Evolutionary conservation across 2,113 vertebrate species (phyloP).

Genomic region (Clarias magur): DNA sequence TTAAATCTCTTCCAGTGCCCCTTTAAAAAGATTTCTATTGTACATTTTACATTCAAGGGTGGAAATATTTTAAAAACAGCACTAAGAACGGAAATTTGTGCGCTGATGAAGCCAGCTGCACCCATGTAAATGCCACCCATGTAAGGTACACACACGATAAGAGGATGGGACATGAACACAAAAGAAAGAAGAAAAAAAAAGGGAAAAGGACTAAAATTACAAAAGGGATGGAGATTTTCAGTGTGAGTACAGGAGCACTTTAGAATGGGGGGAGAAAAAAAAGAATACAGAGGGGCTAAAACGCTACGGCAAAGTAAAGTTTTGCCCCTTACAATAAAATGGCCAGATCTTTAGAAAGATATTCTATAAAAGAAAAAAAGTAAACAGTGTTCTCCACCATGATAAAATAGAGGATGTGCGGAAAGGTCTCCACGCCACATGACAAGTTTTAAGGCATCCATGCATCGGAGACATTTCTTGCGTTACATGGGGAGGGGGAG

Average conservation of each 20-base stretch:
- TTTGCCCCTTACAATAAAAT: slow-evolving; percentile 57
- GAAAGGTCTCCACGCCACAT: slow-evolving; percentile 61
- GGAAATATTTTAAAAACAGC: slow-evolving; percentile 61
- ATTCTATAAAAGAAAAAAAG: slow-evolving; percentile 53
- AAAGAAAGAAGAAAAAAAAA: slow-evolving; percentile 59
- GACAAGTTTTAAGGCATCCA: slow-evolving; percentile 75
- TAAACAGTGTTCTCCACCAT: slow-evolving; percentile 45
- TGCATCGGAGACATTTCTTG: slow-evolving; percentile 67
- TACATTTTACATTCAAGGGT: slow-evolving; percentile 54
- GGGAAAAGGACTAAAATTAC: slow-evolving; percentile 53
- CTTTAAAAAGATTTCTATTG: slow-evolving; percentile 48
- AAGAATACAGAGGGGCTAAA: too few species aligned
- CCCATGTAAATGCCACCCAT: slow-evolving; percentile 62
- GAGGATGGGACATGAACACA: slow-evolving; percentile 39
- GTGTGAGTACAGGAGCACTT: slow-evolving; percentile 72
- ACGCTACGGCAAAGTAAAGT: slow-evolving; percentile 45
- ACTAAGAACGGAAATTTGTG: slow-evolving; percentile 57
- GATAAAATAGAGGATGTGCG: slow-evolving; percentile 61
- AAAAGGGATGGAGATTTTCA: slow-evolving; percentile 60
- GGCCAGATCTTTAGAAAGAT: slow-evolving; percentile 51
- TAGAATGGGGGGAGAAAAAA: slow-evolving; percentile 57
- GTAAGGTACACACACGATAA: slow-evolving; percentile 11
- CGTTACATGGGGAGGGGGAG: slow-evolving; percentile 64
- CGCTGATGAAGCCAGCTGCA: slow-evolving; percentile 46
- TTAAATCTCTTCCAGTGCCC: slow-evolving; percentile 77